A percentile compares a stretch with the other conserved stretches of the same genome.
Conservation (phyloP, 2,797 vertebrate species). For the Acanthurus tractus region DNA sequence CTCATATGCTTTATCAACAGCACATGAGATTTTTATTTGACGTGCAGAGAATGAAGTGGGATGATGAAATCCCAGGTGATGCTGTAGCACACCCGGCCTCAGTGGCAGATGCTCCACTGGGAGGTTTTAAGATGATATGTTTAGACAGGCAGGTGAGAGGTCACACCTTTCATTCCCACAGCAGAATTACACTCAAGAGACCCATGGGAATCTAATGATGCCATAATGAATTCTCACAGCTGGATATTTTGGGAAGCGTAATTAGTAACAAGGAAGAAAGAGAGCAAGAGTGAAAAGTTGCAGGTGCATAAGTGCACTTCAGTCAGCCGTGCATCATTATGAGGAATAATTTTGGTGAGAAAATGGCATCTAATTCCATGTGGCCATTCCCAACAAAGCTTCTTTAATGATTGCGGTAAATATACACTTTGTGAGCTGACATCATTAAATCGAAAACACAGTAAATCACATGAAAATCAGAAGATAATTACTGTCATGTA, state of each 20-base stretch:
- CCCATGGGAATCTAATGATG: conserved; percentile 35
- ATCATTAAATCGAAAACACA: neutral
- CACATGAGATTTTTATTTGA: conserved; percentile 11
- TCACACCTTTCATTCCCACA: conserved; percentile 27
- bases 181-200: conserved; percentile 19
- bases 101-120: conserved; percentile 24
- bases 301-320: conserved; percentile 8
- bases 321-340: neutral
- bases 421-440: too few species aligned
- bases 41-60: neutral
- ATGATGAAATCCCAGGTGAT: conserved; percentile 44
- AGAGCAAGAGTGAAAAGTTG: conserved; percentile 23
- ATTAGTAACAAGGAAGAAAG: conserved; percentile 40
- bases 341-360: too few species aligned
- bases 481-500: neutral
- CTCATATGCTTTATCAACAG: neutral
- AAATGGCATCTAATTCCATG: too few species aligned
- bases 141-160: conserved; percentile 50
- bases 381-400: too few species aligned
- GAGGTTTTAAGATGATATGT: conserved; percentile 45
- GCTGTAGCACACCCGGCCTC: neutral
- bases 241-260: conserved; percentile 35
- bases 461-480: neutral
- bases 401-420: too few species aligned
- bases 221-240: conserved; percentile 35